These are phyloP conservation scores for Mesodorylaimus sp. DNA, from an alignment of 2,888 invertebrate genomes.

Conservation along the genomic window DNA sequence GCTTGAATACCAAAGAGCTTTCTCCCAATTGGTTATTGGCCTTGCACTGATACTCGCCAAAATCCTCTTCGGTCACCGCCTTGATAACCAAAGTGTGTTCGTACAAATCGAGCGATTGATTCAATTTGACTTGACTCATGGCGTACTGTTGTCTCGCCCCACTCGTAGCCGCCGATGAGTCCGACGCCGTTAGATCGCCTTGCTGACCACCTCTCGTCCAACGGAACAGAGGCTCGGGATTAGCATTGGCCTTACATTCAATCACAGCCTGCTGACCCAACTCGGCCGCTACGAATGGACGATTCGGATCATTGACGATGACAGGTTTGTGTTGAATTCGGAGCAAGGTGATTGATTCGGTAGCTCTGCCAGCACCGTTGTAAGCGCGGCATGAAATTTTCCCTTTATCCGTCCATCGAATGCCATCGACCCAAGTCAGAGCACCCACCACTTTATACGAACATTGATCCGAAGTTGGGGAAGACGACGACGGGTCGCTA, in stretches of 20 bases:
- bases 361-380: constrained; percentile 51
- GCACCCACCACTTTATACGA: constrained; percentile 14
- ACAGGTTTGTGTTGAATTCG: constrained; percentile 18
- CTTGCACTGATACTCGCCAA: constrained; percentile 64
- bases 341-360: constrained; percentile 16
- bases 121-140: constrained; percentile 7
- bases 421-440: constrained; percentile 28
- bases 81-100: constrained; percentile 46
- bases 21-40: constrained; percentile 57
- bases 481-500: not conserved
- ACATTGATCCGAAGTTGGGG: not conserved
- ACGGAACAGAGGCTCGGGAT: constrained; percentile 22
- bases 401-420: constrained; percentile 71
- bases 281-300: constrained; percentile 21
- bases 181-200: constrained; percentile 4
- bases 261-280: constrained; percentile 16
- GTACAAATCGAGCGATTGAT: constrained; percentile 19
- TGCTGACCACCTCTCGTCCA: constrained; percentile 18
- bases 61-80: constrained; percentile 54
- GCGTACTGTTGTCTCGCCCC: not conserved
- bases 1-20: constrained; percentile 16
- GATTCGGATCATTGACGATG: constrained; percentile 19
- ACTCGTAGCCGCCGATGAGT: not conserved
- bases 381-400: constrained; percentile 80
- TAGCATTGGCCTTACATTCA: constrained; percentile 20